Conservation (phyloP, 2,797 vertebrate species). For the Phoeniculus purpureus region DNA sequence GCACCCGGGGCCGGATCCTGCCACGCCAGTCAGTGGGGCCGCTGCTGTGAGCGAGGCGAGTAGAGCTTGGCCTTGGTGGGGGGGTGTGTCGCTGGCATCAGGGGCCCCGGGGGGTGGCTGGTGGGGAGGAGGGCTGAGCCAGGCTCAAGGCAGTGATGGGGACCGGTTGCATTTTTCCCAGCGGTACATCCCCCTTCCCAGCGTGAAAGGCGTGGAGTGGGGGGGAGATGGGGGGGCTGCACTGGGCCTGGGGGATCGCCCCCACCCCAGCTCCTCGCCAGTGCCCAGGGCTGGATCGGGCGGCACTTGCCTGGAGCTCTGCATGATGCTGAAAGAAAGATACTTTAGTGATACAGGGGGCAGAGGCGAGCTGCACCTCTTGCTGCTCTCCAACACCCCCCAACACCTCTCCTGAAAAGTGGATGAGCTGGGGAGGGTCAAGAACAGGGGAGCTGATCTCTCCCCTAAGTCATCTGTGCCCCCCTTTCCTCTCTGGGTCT, state of each 20-base stretch:
- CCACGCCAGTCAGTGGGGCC: slow-evolving; percentile 62
- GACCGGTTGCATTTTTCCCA: background rate
- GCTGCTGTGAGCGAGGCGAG: slow-evolving; percentile 70
- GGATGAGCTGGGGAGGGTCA: background rate
- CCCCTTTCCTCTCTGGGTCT: slow-evolving; percentile 50
- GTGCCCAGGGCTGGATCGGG: background rate
- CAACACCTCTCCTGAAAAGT: background rate
- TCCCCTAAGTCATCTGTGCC: slow-evolving; percentile 1
- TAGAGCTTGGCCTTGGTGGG: slow-evolving; percentile 59
- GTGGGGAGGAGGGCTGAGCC: background rate
- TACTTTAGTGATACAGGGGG: background rate
- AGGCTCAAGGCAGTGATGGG: background rate
- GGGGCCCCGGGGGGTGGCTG: background rate
- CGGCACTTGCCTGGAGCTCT: background rate
- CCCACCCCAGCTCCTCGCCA: background rate
- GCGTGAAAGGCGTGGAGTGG: background rate
- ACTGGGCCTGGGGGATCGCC: background rate
- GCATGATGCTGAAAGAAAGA: background rate
- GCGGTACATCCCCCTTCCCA: background rate
- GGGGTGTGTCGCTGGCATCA: background rate
- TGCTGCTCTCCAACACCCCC: background rate
- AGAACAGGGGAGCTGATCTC: background rate
- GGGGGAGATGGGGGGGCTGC: background rate
- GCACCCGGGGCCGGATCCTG: slow-evolving; percentile 64
- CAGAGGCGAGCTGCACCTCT: background rate